phyloP scores from a whole-genome alignment of 2,797 vertebrate genomes.

The Paguma larvata region DNA sequence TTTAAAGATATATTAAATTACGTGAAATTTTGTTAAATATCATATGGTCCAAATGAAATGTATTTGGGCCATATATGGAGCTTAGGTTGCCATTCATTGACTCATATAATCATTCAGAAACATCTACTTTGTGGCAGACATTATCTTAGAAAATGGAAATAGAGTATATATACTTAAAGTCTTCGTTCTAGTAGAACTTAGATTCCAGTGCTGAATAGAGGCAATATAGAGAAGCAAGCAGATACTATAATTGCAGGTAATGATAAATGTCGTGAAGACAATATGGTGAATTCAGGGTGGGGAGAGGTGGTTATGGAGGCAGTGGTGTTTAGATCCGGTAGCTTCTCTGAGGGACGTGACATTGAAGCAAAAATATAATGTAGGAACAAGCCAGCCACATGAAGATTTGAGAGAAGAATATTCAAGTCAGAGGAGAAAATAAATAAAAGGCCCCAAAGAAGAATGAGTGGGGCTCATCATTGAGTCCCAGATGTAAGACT shows the following conservation, averaged over 20 bases:
- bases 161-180: neutral
- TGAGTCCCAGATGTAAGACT: neutral
- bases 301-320: neutral
- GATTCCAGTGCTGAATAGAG: neutral
- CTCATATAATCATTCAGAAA: neutral
- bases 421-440: neutral
- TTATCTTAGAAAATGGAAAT: neutral
- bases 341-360: neutral
- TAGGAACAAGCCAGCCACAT: neutral
- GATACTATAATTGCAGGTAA: neutral
- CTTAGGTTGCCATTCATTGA: neutral
- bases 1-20: slow-evolving; percentile 15
- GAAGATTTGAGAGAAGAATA: neutral
- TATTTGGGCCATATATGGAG: neutral
- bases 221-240: neutral
- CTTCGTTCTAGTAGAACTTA: neutral
- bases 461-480: neutral
- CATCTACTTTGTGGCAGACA: neutral
- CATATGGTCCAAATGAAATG: neutral
- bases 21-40: slow-evolving; percentile 31
- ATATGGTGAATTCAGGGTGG: neutral
- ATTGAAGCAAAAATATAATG: neutral
- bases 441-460: neutral
- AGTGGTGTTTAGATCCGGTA: neutral
- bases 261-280: neutral